Evolutionary conservation across 1,140 invertebrate species (phyloP), one percentile per base, ranked within the genome.

Genomic region (Ectropis grisescens): DNA sequence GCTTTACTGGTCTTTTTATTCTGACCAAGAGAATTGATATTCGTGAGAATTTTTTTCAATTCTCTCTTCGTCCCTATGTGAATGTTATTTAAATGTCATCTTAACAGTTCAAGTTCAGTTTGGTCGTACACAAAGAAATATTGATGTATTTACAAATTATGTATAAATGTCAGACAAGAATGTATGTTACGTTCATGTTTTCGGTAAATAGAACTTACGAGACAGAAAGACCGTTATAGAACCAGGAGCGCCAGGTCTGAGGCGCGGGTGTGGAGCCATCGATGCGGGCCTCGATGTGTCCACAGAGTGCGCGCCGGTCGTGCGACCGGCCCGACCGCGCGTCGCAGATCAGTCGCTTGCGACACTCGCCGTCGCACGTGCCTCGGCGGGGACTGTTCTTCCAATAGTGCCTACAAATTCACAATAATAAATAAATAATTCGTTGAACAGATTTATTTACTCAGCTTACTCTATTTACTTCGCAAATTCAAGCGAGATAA

Each of bases 291-390:
- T 93, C 92, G 1, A 94, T 85, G 45, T 87, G 88, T 26, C 91
- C 86, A 61, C 93, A 96, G n/a, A 94, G 84, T 22, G 88, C 87
- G 62, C 91, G 91, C 1, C 93, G 85, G 67, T 95, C 93, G 53
- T 97, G 93, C 12, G 92, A 94, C 25, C 91, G 85, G 1, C 93
- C 94, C 1, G 92, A 94, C 14, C 91, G 85, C 26, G 94, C 82
- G 69, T 95, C 93, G 66, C 94, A 97, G 1, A 96, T 69, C 46
- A 96, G 84, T 3, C 93, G 85, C 70, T 93, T 94, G 30, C 90
- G 90, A 60, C 94, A 96, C 46, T 92, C 91, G 1, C 89, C 88
- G 68, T 94, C 91, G 67, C 93, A 96, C 0, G 79, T 47, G 9
- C 91, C 89, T 28, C 90, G 85, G 0, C 91, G 90, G 1, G 92